Conservation (phyloP, 2,888 invertebrate species). For the Penaeus monodon region DNA sequence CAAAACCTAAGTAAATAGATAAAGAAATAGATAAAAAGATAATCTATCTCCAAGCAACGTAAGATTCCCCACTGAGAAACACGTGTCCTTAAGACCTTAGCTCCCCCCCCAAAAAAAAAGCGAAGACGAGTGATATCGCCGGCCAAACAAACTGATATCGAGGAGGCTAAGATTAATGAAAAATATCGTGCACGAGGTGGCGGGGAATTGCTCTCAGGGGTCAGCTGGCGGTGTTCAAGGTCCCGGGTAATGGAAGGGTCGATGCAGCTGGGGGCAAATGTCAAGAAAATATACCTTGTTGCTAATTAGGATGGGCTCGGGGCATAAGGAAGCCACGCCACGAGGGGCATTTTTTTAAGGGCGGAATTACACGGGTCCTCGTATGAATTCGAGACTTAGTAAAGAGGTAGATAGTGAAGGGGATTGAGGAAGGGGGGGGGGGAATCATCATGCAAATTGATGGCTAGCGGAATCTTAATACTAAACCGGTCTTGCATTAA, state of each 20-base stretch:
- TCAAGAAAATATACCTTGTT: conserved; percentile 50
- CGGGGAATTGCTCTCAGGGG: conserved; percentile 27
- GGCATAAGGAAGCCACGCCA: background rate
- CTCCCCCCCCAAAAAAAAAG: no score
- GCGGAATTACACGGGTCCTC: background rate
- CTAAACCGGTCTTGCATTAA: conserved; percentile 8
- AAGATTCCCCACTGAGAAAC: no score
- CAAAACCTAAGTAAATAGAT: no score
- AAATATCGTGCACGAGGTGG: background rate
- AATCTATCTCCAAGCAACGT: no score
- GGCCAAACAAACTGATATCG: no score
- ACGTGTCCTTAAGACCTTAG: no score
- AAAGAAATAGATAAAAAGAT: no score
- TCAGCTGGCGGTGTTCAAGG: conserved; percentile 39
- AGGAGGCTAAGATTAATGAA: conserved; percentile 1
- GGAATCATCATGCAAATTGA: conserved; percentile 37
- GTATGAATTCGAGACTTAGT: conserved; percentile 15
- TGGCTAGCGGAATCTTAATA: conserved; percentile 13
- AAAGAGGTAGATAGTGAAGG: background rate
- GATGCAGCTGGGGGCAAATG: conserved; percentile 49
- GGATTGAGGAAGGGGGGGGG: background rate
- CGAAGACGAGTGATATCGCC: no score
- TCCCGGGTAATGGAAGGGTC: conserved; percentile 37
- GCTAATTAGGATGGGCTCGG: conserved; percentile 34
- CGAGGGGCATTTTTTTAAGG: conserved; percentile 10